These are phyloP conservation scores for Pentalonia nigronervosa DNA, from an alignment of 1,140 invertebrate species.

Conservation along the genomic window DNA sequence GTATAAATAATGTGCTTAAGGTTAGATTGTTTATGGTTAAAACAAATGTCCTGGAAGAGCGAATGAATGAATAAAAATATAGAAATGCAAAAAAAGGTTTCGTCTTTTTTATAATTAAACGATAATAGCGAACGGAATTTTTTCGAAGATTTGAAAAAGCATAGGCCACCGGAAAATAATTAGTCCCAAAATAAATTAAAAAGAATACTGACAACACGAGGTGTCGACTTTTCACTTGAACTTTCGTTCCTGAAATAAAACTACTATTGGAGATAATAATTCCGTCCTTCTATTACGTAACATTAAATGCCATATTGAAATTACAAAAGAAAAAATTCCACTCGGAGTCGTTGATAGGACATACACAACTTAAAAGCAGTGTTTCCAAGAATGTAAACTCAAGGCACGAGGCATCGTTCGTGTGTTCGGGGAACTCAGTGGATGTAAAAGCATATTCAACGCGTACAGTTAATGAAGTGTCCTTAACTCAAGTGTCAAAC, in stretches of 20 bases:
- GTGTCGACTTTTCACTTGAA: neutral
- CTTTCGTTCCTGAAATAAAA: neutral
- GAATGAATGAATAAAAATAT: neutral
- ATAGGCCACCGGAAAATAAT: neutral
- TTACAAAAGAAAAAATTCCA: neutral
- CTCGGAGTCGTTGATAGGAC: neutral
- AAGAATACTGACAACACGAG: neutral
- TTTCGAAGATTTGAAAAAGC: neutral
- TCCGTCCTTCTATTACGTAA: neutral
- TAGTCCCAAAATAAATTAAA: neutral
- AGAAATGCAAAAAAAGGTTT: neutral
- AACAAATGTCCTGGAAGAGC: neutral
- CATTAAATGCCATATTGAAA: neutral
- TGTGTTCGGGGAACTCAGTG: neutral
- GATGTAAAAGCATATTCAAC: neutral
- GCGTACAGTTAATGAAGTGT: neutral
- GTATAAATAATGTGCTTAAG: neutral
- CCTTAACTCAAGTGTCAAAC: neutral
- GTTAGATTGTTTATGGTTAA: neutral
- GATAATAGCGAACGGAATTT: neutral
- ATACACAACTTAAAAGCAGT: neutral
- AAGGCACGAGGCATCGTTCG: neutral
- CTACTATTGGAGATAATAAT: neutral
- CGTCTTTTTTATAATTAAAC: neutral
- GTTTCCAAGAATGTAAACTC: neutral